Conservation (phyloP, 2,797 vertebrate species). For the Prionace glauca region DNA sequence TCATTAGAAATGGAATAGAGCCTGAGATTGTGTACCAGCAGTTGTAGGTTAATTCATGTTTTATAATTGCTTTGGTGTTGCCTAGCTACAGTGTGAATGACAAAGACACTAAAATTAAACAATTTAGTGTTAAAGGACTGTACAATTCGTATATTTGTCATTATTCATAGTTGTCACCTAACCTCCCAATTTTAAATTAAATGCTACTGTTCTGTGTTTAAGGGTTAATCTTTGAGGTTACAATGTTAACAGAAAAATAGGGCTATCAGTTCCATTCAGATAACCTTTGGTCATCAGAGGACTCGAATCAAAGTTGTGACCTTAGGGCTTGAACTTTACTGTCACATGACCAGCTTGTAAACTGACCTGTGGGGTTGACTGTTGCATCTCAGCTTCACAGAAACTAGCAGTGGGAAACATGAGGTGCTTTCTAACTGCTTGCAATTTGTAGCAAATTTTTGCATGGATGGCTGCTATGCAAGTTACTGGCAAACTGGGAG, state of each 20-base stretch:
- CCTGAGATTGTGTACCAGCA: background rate
- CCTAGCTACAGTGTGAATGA: constrained; percentile 36
- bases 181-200: constrained; percentile 32
- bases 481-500: constrained; percentile 56
- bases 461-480: constrained; percentile 71
- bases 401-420: constrained; percentile 65
- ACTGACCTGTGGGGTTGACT: constrained; percentile 75
- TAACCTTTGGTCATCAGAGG: constrained; percentile 82
- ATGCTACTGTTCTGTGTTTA: constrained; percentile 38
- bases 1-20: background rate
- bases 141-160: background rate
- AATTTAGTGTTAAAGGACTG: background rate
- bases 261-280: constrained; percentile 87
- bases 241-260: constrained; percentile 71
- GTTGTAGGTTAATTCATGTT: constrained; percentile 30
- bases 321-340: constrained; percentile 84
- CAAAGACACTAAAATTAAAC: constrained; percentile 32
- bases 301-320: constrained; percentile 77
- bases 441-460: constrained; percentile 52
- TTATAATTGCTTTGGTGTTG: constrained; percentile 27
- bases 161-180: constrained; percentile 22
- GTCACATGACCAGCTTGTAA: constrained; percentile 86
- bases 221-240: constrained; percentile 44
- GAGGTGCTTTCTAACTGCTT: constrained; percentile 56
- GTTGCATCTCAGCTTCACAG: constrained; percentile 56